Conservation (phyloP, 2,113 vertebrate genomes). For the Gopherus evgoodei region DNA sequence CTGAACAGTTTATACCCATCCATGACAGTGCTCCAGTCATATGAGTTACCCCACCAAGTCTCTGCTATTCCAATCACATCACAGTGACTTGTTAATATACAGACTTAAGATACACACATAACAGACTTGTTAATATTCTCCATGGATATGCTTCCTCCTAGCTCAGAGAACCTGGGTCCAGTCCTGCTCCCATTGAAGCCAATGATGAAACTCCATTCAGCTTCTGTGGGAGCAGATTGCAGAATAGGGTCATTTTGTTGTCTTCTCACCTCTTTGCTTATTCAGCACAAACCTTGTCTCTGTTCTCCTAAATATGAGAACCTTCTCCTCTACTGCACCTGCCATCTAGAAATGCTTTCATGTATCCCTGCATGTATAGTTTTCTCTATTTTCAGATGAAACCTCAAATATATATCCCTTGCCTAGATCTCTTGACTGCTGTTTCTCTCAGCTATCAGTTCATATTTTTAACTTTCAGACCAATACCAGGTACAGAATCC, state of each 20-base stretch:
- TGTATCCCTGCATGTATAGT: neutral
- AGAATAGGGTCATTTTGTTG: neutral
- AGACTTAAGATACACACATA: no score
- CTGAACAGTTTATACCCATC: no score
- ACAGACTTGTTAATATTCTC: neutral
- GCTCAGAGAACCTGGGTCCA: neutral
- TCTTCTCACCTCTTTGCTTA: neutral
- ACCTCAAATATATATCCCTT: neutral
- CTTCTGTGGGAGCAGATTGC: neutral
- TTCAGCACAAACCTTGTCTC: neutral
- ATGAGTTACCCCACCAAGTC: no score
- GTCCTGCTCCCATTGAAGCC: neutral
- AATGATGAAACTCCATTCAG: neutral
- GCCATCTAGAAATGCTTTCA: neutral
- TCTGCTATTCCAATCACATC: no score
- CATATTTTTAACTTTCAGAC: neutral
- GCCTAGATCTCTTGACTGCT: neutral
- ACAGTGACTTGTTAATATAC: no score
- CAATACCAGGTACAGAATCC: neutral
- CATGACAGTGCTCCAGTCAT: no score
- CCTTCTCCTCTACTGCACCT: neutral
- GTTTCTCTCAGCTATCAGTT: neutral
- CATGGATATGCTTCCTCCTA: neutral
- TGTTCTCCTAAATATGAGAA: neutral
- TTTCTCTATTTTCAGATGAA: neutral